Evolutionary conservation across 2,888 invertebrate genomes (phyloP), one percentile per base, ranked within the genome.

Genomic region (Blastobasis adustella): DNA sequence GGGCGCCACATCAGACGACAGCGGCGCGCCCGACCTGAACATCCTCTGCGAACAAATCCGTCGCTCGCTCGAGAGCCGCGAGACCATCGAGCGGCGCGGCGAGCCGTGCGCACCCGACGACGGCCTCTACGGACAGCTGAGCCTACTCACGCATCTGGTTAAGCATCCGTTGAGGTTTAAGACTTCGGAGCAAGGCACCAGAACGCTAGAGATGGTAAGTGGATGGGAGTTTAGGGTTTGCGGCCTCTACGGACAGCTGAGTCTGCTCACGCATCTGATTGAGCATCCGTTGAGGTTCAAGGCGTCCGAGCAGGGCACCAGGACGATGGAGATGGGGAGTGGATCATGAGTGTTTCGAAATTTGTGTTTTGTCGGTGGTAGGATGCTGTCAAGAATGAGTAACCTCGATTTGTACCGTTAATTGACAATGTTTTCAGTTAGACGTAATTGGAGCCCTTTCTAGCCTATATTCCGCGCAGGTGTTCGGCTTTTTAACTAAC

Each of bases 81-180:
- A 96, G 59, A 95, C 93, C 67, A 90, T 95, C 47, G 98, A 98
- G 82, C 92, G 93, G 6, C 89, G 96, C 0, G 93, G 95, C 56
- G 91, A 93, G 46, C 92, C 92, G 23, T 95, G 94, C 50, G 87
- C 94, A 4, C 96, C 97, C 58, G 98, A 98, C 73, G 97, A 98
- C 71, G 97, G 96, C 0, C 83, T 98, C 6, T 94, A 96, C 52
- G 98, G 98, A 0, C 89, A 98, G 44, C 85, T 98, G 9, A 96
- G 95, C 71, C 89, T 98, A 1, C 91, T 95, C 71, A 94, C 95
- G n/a, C 96, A 96, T 69, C 89, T 97, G 46, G 90, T 97, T 63
- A 97, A 97, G 71, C 97, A 97, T 71, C 94, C 95, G 67, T 94
- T 97, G 0, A 91, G 94, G 10, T 97, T 95, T 75, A 97, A 97